Evolutionary conservation across 2,888 invertebrate genomes (phyloP), one percentile per base, ranked within the genome.

Genomic region (Falcaria lacertinaria): DNA sequence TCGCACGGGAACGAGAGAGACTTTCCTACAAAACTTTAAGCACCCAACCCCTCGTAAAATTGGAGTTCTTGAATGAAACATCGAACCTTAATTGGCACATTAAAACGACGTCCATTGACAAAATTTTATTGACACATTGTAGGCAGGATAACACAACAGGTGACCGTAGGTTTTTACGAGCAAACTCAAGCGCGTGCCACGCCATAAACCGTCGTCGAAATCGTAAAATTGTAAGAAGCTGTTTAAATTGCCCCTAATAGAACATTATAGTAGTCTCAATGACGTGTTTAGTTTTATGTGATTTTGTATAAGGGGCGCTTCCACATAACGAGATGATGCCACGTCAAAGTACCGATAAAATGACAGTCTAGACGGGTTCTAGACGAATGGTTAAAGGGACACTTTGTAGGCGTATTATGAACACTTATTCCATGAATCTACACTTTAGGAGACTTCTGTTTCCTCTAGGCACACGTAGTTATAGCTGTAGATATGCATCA

Each of bases 81-180:
- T 72, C 62, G 70, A 63, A 59, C 72, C 78, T 74, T 79, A 78
- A 80, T 79, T 80, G 76, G 75, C 77, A 68, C 72, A 81, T 81
- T 81, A 81, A 81, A 81, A 74, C 64, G 69, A 67, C 72, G 69
- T 63, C 72, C 81, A 82, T 81, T 83, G 82, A 80, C 76, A 67
- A 76, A 77, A 74, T 78, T 81, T 80, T 80, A 82, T 81, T 74
- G 77, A 73, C 75, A 76, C 69, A 74, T 73, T 73, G 72, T 70
- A 70, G 71, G 56, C 62, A 69, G 70, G 70, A 72, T 73, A 72
- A 65, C 56, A 77, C 83, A 84, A 84, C 87, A 87, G 86, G 86
- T 87, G 87, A 86, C 86, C 82, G 79, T 69, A 74, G 71, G 72
- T 82, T 85, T 79, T 80, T 86, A 86, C 80, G 82, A 80, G 63